Base-by-base conservation (phyloP, 1,140 invertebrate species). In the Drosophila bocki region DNA sequence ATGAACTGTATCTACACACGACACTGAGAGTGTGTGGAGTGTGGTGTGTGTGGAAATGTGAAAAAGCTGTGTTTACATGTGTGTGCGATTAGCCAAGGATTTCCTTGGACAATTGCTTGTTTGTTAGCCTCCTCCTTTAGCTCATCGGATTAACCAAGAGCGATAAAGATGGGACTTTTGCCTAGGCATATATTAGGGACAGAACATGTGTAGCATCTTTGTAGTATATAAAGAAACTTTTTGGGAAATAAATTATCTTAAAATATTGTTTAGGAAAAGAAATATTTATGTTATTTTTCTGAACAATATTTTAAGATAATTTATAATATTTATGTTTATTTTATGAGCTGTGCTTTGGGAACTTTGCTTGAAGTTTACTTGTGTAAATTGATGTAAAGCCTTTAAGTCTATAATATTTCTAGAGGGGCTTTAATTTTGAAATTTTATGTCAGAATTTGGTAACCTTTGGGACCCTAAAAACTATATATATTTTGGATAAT, bases 11-110 rank as follows among this genome's bases (percentile, higher is more conserved):
- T 63, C 32, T 37, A n/a, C 22, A 26, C 33, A 45, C 3, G 9
- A 54, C 42, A 44, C 42, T 2, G 7, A 0, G 32, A 9, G 19
- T 17, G 6, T 33, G 48, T 32, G 22, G 22, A 22, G 26, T 11
- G 13, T 11, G 9, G 42, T 5, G 33, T 47, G 42, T 45, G 15
- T 60, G 68, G 50, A 37, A 15, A 41, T 37, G 37, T 22, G 53
- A 35, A 56, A 54, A 26, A 54, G 33, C 35, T 83, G 62, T 79
- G 80, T 69, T 83, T 79, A 69, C 81, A 79, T 63, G 51, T 80
- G 51, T 83, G 77, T 61, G 71, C 48, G 80, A 56, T 83, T 79
- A 83, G 75, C 64, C 48, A 33, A 19, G 35, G 35, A 56, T 39
- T 56, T 56, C 53, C 35, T 56, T 56, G 53, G 53, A 56, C 53